These are phyloP conservation scores for Atta texana DNA, from an alignment of 1,140 invertebrate species.

Conservation along the genomic window DNA sequence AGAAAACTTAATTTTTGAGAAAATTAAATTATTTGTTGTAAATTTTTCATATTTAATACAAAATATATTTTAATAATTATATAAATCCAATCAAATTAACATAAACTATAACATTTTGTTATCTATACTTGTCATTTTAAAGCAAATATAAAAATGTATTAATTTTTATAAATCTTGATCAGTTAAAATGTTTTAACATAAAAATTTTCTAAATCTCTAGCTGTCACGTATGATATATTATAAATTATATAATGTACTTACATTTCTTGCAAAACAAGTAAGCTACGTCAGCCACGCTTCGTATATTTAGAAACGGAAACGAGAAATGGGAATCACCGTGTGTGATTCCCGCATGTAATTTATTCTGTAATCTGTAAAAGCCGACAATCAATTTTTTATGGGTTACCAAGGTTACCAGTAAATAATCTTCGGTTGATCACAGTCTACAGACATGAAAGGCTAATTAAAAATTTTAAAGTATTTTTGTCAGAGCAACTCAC, in stretches of 20 bases:
- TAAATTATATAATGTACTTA: neutral
- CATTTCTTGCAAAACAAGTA: neutral
- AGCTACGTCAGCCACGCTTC: neutral
- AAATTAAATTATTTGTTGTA: neutral
- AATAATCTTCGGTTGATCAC: slow-evolving; percentile 47
- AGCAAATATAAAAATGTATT: neutral
- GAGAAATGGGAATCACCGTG: slow-evolving; percentile 13
- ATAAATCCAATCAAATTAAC: neutral
- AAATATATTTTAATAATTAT: slow-evolving; percentile 6
- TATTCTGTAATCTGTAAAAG: neutral
- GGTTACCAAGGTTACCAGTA: slow-evolving; percentile 49
- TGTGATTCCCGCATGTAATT: slow-evolving; percentile 3
- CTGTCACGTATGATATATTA: neutral
- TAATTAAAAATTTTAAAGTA: neutral
- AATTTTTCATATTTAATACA: neutral
- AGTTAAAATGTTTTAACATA: neutral
- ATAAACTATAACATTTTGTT: neutral
- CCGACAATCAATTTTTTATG: slow-evolving; percentile 14
- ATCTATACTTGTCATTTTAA: neutral
- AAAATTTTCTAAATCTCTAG: neutral
- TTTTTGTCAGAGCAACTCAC: neutral
- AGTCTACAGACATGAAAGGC: neutral
- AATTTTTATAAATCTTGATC: neutral
- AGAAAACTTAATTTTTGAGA: neutral
- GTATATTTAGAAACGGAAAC: neutral